Evolutionary conservation across 2,797 vertebrate species (phyloP).

Genomic region (Gymnocypris eckloni): DNA sequence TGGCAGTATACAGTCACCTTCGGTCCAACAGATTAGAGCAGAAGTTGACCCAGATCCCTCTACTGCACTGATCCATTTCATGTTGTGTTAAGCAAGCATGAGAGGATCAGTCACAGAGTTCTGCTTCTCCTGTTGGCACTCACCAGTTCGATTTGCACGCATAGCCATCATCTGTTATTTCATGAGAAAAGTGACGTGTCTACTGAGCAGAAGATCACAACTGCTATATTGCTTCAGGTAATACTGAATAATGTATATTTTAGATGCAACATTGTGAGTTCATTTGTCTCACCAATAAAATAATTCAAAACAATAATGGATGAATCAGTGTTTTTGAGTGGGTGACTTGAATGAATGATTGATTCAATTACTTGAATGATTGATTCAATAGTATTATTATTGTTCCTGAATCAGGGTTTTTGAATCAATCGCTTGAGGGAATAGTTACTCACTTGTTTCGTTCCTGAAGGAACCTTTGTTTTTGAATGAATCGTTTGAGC

Average conservation of each 20-base stretch:
- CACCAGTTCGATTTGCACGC: background rate
- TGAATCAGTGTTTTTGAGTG: background rate
- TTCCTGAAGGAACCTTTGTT: background rate
- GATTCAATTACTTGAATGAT: background rate
- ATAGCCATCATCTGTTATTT: background rate
- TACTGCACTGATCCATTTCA: constrained; percentile 25
- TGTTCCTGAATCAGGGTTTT: background rate
- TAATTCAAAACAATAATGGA: background rate
- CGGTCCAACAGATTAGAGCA: constrained; percentile 9
- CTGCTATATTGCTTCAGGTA: background rate
- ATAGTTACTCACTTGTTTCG: background rate
- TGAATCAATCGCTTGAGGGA: background rate
- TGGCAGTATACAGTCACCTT: constrained; percentile 9
- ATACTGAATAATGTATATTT: background rate
- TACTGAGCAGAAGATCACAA: background rate
- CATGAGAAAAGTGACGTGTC: background rate
- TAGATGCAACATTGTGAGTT: too few species aligned
- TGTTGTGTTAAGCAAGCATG: constrained; percentile 37
- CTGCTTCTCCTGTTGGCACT: background rate
- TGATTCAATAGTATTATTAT: background rate
- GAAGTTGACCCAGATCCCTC: constrained; percentile 27
- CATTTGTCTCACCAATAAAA: background rate
- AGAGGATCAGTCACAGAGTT: constrained; percentile 32
- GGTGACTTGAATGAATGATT: background rate
- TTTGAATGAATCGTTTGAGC: background rate